Evolutionary conservation across 2,888 invertebrate genomes (phyloP), one percentile per base, ranked within the genome.

Genomic region (Metacarcinus magister): DNA sequence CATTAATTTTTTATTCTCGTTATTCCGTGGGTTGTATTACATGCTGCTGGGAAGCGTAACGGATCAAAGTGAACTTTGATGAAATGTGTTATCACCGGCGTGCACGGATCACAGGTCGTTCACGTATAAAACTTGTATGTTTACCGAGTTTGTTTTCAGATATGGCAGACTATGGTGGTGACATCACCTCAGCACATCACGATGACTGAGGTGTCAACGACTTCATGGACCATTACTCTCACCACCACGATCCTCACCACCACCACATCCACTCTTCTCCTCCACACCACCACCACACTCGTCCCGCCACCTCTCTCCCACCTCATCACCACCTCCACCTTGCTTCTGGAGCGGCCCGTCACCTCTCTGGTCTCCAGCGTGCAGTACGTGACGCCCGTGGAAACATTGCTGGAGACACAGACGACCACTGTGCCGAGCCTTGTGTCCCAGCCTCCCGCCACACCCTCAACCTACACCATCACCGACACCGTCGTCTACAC

Each of bases 171-270:
- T 16, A 13, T 39, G 19, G 39, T 87, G 87, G 39, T 87, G 87
- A 87, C 87, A 39, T 7, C 87, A 32, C 87, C 32, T 39, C 13
- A 39, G 39, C 32, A 32, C 39, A 32, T 39, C 87, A 87, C 87
- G 16, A 4, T 16, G 16, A 87, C 87, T 3, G 16, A 87, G 39
- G 87, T 87, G 39, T 19, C 28, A 39, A 28, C 82, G 7, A 32
- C 32, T 7, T 16, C 39, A 13, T 87, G 82, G 87, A 23, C 87
- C 39, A 19, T 87, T 39, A 87, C 87, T 10, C 5, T 39, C 87
- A 87, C 87, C 87, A 87, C 87, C 39, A 87, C 87, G 16, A 39
- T 16, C 39, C 39, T 87, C 87, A 87, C 87, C 87, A 87, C 87
- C 87, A 39, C 87, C 28, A 87, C 39, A 2, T 10, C 39, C 39